Conservation (phyloP, 2,888 invertebrate genomes). For the Euclidia mi region DNA sequence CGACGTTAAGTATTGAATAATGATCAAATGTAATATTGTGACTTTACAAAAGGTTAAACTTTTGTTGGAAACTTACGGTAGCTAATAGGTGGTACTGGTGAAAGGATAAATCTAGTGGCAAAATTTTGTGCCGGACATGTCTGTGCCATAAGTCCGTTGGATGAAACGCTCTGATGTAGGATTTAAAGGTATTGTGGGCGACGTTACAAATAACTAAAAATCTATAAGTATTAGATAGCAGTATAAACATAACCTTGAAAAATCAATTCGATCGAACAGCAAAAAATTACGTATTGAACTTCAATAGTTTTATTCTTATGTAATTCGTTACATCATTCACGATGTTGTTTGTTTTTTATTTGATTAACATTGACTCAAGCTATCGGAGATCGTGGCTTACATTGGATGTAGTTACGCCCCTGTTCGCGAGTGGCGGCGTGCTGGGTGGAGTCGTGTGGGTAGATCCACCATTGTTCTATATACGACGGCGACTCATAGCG, state of each 20-base stretch:
- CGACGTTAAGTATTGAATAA: background rate
- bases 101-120: no score
- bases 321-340: constrained; percentile 49
- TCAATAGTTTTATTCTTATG: constrained; percentile 33
- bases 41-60: no score
- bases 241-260: constrained; percentile 13
- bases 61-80: no score
- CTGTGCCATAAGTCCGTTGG: no score
- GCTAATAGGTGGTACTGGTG: background rate
- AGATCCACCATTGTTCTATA: constrained; percentile 46
- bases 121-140: no score
- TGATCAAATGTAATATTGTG: background rate
- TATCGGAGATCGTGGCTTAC: constrained; percentile 14
- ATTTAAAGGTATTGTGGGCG: no score
- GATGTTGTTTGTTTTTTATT: constrained; percentile 42
- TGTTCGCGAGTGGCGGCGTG: constrained; percentile 23
- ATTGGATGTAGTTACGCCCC: constrained; percentile 37
- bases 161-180: no score
- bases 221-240: no score
- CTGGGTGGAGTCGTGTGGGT: constrained; percentile 36
- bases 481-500: constrained; percentile 34
- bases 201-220: no score
- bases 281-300: constrained; percentile 16
- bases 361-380: constrained; percentile 52
- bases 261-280: constrained; percentile 5